A percentile compares a stretch with the other conserved stretches of the same genome.
Evolutionary conservation across 2,797 vertebrate species (phyloP).

Genomic region (Buceros bicornis): DNA sequence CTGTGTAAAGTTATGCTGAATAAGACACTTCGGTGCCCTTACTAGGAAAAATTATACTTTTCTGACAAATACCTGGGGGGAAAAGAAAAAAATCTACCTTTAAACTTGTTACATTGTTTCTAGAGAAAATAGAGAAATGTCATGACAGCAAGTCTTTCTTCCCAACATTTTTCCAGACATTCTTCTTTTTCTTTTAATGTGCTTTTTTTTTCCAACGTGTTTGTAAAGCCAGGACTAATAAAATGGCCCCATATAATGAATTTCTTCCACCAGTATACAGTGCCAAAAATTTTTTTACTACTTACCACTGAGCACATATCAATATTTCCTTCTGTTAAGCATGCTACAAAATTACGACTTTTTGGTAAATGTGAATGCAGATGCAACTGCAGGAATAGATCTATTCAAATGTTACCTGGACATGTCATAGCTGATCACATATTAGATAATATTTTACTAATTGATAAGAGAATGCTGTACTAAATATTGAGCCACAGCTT

Average conservation of each 20-base stretch:
- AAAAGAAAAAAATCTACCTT: neutral
- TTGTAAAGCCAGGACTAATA: neutral
- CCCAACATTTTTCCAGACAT: neutral
- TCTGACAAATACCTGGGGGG: neutral
- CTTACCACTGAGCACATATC: neutral
- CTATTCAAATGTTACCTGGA: neutral
- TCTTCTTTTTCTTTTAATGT: neutral
- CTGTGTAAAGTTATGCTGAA: neutral
- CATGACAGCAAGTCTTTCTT: neutral
- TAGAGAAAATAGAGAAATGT: neutral
- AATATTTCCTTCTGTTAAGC: neutral
- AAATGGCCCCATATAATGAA: neutral
- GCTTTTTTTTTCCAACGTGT: neutral
- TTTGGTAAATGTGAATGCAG: neutral
- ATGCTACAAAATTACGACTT: neutral
- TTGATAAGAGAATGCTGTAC: neutral
- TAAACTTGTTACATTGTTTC: neutral
- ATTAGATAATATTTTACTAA: neutral
- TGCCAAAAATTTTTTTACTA: neutral
- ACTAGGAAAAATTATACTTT: neutral
- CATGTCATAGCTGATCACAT: neutral
- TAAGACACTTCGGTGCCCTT: neutral
- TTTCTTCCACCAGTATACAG: neutral
- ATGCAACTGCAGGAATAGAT: neutral
- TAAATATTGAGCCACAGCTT: neutral